These are phyloP conservation scores for Agrotis exclamationis DNA, from an alignment of 2,888 invertebrate species.

Conservation along the genomic window DNA sequence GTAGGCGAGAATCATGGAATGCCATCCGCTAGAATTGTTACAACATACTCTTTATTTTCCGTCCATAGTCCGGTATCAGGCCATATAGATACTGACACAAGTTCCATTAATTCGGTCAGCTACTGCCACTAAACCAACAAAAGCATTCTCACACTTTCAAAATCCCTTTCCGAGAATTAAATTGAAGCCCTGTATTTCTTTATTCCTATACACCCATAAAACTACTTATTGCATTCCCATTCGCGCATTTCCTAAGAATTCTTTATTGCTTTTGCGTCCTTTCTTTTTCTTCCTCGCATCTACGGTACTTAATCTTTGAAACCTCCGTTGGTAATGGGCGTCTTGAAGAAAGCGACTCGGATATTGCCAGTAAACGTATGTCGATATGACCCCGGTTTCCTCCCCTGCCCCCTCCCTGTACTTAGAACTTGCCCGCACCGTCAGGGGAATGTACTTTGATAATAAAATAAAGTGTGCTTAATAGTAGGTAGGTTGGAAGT, in stretches of 20 bases:
- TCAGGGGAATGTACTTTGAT: slow-evolving; percentile 59
- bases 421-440: slow-evolving; percentile 69
- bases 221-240: slow-evolving; percentile 37
- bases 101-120: no score
- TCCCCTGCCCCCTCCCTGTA: slow-evolving; percentile 58
- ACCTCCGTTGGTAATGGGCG: slow-evolving; percentile 73
- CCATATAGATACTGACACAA: no score
- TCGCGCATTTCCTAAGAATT: slow-evolving; percentile 36
- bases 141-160: no score
- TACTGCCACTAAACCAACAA: no score
- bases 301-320: slow-evolving; percentile 67
- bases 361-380: slow-evolving; percentile 81
- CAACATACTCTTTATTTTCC: no score
- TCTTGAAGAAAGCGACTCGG: slow-evolving; percentile 77
- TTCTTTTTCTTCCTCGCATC: slow-evolving; percentile 29
- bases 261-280: slow-evolving; percentile 31
- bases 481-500: slow-evolving; percentile 40
- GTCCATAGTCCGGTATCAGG: no score
- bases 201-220: slow-evolving; percentile 3
- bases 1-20: no score
- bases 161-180: background rate
- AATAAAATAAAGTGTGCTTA: slow-evolving; percentile 65
- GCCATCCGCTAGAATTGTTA: no score
- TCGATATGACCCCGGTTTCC: slow-evolving; percentile 73
- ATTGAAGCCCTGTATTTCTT: background rate